phyloP scores from a whole-genome alignment of 2,888 invertebrate species.

The Oligia fasciuncula region DNA sequence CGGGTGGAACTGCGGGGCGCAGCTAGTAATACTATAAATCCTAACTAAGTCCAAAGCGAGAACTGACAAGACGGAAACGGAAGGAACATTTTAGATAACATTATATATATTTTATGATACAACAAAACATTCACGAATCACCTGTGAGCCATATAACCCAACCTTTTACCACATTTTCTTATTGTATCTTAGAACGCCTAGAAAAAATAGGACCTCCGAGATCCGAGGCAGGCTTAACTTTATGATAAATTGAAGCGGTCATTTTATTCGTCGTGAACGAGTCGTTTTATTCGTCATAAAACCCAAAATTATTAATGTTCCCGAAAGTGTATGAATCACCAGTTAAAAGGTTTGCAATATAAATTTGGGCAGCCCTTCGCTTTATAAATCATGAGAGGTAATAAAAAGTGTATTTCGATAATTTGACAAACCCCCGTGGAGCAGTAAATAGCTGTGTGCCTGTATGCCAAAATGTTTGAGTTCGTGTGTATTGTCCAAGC shows the following conservation, averaged over 20 bases:
- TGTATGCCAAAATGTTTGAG: slow-evolving; percentile 39
- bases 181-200: slow-evolving; percentile 48
- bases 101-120: slow-evolving; percentile 31
- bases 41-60: not conserved
- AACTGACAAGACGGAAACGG: not conserved
- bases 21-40: no score
- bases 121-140: slow-evolving; percentile 50
- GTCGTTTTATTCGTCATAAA: slow-evolving; percentile 59
- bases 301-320: slow-evolving; percentile 59
- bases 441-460: slow-evolving; percentile 51
- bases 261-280: slow-evolving; percentile 53
- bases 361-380: slow-evolving; percentile 49
- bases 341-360: slow-evolving; percentile 63
- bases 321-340: slow-evolving; percentile 59
- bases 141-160: slow-evolving; percentile 54
- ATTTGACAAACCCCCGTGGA: slow-evolving; percentile 61
- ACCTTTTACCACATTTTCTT: slow-evolving; percentile 61
- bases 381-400: slow-evolving; percentile 58
- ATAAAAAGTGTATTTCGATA: slow-evolving; percentile 62
- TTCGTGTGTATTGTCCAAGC: slow-evolving; percentile 38
- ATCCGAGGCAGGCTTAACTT: slow-evolving; percentile 29
- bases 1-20: no score
- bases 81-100: slow-evolving; percentile 36
- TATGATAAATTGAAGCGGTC: slow-evolving; percentile 48
- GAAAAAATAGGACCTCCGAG: slow-evolving; percentile 56